Conservation (phyloP, 2,888 invertebrate genomes). For the Deilephila porcellus region DNA sequence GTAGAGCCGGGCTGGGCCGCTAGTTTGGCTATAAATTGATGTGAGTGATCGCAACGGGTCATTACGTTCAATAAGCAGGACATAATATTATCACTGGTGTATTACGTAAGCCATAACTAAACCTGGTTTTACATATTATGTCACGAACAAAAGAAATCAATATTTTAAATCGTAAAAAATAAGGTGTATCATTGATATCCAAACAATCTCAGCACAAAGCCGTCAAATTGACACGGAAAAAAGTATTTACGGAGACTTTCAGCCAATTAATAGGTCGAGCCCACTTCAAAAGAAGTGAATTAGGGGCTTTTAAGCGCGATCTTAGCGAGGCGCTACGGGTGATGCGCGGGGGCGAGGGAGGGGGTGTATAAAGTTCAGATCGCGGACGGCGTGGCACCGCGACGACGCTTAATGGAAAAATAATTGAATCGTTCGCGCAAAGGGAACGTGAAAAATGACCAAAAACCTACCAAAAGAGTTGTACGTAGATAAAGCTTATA, state of each 20-base stretch:
- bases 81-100: too few relatives aligned
- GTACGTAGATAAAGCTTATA: conserved; percentile 11
- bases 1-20: too few relatives aligned
- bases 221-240: conserved; percentile 14
- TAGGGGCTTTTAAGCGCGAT: conserved; percentile 28
- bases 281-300: conserved; percentile 32
- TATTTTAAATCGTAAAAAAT: not conserved
- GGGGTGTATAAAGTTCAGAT: not conserved
- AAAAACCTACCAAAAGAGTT: conserved; percentile 41
- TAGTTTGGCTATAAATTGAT: too few relatives aligned
- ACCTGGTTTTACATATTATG: too few relatives aligned
- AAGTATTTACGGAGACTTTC: conserved; percentile 18
- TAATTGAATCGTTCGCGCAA: conserved; percentile 46
- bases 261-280: conserved; percentile 29
- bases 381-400: not conserved
- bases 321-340: conserved; percentile 7
- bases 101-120: too few relatives aligned
- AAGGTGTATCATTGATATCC: conserved; percentile 10
- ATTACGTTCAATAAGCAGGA: too few relatives aligned
- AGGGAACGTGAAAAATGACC: conserved; percentile 47
- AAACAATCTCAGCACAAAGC: not conserved
- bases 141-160: not conserved
- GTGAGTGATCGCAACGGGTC: too few relatives aligned
- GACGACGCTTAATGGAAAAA: conserved; percentile 46
- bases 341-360: not conserved